A percentile compares a stretch with the other conserved stretches of the same genome.
Conservation (phyloP, 2,888 invertebrate species). For the Hecatera dysodea region DNA sequence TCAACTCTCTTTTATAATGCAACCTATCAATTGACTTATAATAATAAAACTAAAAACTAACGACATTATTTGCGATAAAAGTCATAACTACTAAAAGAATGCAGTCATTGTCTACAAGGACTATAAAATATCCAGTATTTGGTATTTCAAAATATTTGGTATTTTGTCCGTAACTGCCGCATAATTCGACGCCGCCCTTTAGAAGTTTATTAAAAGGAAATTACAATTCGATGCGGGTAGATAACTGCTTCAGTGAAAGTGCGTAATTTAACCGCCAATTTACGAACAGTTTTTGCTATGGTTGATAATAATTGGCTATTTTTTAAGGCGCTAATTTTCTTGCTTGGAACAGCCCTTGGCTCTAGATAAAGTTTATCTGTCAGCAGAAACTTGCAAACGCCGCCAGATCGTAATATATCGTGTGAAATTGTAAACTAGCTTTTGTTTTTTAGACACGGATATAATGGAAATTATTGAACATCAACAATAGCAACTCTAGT, state of each 20-base stretch:
- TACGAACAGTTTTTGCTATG: conserved; percentile 35
- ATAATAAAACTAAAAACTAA: neutral
- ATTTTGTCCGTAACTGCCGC: conserved; percentile 25
- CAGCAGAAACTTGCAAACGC: no score
- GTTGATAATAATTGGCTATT: conserved; percentile 29
- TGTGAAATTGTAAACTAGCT: no score
- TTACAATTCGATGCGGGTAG: conserved; percentile 47
- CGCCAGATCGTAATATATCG: no score
- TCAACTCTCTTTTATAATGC: no score
- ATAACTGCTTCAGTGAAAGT: conserved; percentile 49
- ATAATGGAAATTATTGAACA: no score
- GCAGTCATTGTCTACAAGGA: neutral
- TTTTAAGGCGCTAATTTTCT: neutral
- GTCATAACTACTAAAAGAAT: conserved; percentile 22
- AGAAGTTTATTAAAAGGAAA: conserved; percentile 50
- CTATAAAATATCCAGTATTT: conserved; percentile 26
- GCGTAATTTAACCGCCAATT: conserved; percentile 36
- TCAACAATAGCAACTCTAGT: no score
- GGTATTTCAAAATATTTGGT: conserved; percentile 50
- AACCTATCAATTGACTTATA: neutral
- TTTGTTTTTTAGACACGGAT: no score
- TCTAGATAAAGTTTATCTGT: neutral
- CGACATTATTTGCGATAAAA: neutral
- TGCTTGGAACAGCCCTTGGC: neutral
- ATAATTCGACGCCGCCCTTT: conserved; percentile 40